Base-by-base conservation (phyloP, 2,797 vertebrate genomes). In the Poecilia velifera region DNA sequence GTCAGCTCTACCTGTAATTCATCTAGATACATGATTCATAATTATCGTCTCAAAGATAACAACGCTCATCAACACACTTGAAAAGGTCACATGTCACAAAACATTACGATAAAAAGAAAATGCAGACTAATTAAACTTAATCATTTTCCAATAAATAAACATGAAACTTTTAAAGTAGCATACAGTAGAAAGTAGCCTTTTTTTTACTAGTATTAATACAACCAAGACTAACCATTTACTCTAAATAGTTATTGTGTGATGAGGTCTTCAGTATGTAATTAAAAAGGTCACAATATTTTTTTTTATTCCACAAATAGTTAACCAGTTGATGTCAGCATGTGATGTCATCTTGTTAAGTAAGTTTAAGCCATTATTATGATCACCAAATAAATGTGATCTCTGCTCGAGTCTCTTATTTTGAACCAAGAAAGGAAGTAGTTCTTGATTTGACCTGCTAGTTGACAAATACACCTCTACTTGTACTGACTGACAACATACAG, bases 41-140 rank as follows among this genome's bases (percentile, higher is more conserved):
- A 77, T 59, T 34, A 36, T 72, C 36, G 72, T 72, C 53, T 80
- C 46, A 68, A 14, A 81, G 81, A 79, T 18, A 74, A 66, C 59
- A 82, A 45, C 34, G 18, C 36, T 20, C 2, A 12, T 72, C 47
- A 25, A 6, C 16, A 12, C 36, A 74, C 46, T 43, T 74, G 85
- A 70, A 22, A 41, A 41, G 5, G 34, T 39, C 46, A 68, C 51
- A 75, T 68, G 59, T 82, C 5, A 20, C 36, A 79, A 78, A 76
- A 45, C 34, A 36, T 82, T 71, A 55, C n/a, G 3, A 36, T 1
- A 7, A 64, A 18, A n/a, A 14, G 4, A 43, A 39, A 41, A 51
- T 18, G 14, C 62, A 68, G 22, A 22, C 64, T 41, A 59, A 34
- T 28, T 41, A 28, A 16, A 45, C 46, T n/a, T 18, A 12, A 10